Evolutionary conservation across 2,888 invertebrate genomes (phyloP).

Genomic region (Lithodes maja): DNA sequence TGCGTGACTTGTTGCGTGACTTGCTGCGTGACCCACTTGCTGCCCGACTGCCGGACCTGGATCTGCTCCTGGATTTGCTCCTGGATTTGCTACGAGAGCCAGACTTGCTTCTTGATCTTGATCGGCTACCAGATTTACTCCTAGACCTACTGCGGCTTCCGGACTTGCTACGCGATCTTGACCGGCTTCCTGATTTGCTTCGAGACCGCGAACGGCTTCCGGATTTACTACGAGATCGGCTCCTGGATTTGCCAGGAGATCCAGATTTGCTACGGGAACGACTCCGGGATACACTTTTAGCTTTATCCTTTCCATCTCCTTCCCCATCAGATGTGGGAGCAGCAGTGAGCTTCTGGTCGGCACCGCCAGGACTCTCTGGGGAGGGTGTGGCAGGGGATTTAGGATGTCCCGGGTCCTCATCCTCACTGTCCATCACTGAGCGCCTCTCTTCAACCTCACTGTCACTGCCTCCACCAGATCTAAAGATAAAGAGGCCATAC

Average conservation of each 20-base stretch:
- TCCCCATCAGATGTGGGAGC: slow-evolving; percentile 59
- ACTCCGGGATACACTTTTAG: slow-evolving; percentile 17
- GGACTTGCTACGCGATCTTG: slow-evolving; percentile 16
- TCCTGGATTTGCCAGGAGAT: slow-evolving; percentile 45
- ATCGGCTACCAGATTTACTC: slow-evolving; percentile 52
- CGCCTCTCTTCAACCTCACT: slow-evolving; percentile 57
- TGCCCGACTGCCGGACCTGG: slow-evolving; percentile 48
- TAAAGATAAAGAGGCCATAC: not conserved
- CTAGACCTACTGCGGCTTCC: slow-evolving; percentile 42
- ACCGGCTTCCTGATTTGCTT: slow-evolving; percentile 44
- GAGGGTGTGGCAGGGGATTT: slow-evolving; percentile 17
- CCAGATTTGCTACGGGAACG: slow-evolving; percentile 48
- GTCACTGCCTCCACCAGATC: slow-evolving; percentile 54
- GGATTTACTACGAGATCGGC: slow-evolving; percentile 34
- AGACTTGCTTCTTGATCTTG: slow-evolving; percentile 49
- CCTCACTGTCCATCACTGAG: slow-evolving; percentile 60
- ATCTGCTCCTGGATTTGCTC: slow-evolving; percentile 31
- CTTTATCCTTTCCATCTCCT: slow-evolving; percentile 36
- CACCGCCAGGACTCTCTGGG: slow-evolving; percentile 22
- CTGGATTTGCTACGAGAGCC: slow-evolving; percentile 47
- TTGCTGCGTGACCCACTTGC: slow-evolving; percentile 49
- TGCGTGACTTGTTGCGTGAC: slow-evolving; percentile 36
- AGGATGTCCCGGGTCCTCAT: slow-evolving; percentile 30
- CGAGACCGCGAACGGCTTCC: slow-evolving; percentile 35
- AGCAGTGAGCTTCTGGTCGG: slow-evolving; percentile 48